A percentile compares a stretch with the other conserved stretches of the same genome.
These are phyloP conservation scores for Dryoscopus gambensis DNA, from an alignment of 2,113 vertebrate species.

Conservation along the genomic window DNA sequence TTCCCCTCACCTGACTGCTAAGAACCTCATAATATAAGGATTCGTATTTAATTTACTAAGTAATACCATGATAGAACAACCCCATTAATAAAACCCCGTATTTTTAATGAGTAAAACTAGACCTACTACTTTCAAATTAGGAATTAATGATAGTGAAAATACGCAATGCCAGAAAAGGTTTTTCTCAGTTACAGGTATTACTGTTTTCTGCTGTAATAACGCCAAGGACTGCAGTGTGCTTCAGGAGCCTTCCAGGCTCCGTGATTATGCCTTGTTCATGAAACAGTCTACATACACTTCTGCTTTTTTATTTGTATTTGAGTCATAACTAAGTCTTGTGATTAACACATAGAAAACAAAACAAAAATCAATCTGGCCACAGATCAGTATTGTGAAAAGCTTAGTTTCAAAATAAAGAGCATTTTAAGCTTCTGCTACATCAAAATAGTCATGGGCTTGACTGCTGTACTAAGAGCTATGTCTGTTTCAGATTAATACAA, in stretches of 20 bases:
- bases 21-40: background rate
- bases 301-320: background rate
- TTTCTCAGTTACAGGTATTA: background rate
- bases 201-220: background rate
- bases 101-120: background rate
- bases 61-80: background rate
- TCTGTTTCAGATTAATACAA: background rate
- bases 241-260: background rate
- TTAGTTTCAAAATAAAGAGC: background rate
- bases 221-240: background rate
- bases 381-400: background rate
- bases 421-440: background rate
- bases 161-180: background rate
- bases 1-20: background rate
- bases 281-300: background rate
- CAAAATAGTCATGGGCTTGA: background rate
- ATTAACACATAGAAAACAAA: background rate
- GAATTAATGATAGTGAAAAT: conserved; percentile 3
- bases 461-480: background rate
- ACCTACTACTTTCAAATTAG: background rate
- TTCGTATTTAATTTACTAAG: background rate
- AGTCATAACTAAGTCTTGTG: background rate
- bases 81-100: background rate
- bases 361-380: background rate
- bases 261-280: background rate